Base-by-base conservation (phyloP, 2,888 invertebrate species). In the Lasioglossum leucozonium region DNA sequence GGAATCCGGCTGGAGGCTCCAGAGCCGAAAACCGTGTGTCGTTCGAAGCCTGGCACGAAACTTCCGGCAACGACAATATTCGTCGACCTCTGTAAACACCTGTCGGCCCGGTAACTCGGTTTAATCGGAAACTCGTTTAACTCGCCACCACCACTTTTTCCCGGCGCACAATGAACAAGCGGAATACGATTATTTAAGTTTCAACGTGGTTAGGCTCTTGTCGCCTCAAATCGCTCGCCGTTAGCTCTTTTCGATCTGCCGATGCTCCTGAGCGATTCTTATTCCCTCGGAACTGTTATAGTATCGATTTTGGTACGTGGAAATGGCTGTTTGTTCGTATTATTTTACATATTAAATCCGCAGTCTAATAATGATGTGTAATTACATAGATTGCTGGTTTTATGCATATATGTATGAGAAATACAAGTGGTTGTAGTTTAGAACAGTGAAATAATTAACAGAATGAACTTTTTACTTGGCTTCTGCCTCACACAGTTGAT, bases 71-170 rank as follows among this genome's bases (percentile, higher is more conserved):
- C 62, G 79, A 30, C 69, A 42, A 34, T 83, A 79, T 86, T 79
- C 87, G 73, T 40, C 77, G 58, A 37, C 55, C 71, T 81, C 26
- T 44, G 81, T 76, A 86, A 87, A 79, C 86, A 82, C 82, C 84
- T 79, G 84, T 79, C 87, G 58, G 67, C 16, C 72, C 30, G 58
- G 47, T 77, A 80, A 82, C 77, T 79, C 73, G 62, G 72, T 88
- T 87, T 83, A 74, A 87, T 81, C 77, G 87, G 71, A 76, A 87
- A 85, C 79, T 85, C 79, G 72, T 82, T 85, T 74, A 74, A 75
- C 65, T 18, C 30, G 30, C 65, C 44, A 44, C 22, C 37, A 34
- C n/a, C 58, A 55, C 72, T 72, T 30, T 37, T 44, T 51, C 18
- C 26, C 16, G 30, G 6, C 5, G 30, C 13, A 62, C 58, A 62